Evolutionary conservation across 2,888 invertebrate species (phyloP), one percentile per base, ranked within the genome.

Genomic region (Papilio demoleus): DNA sequence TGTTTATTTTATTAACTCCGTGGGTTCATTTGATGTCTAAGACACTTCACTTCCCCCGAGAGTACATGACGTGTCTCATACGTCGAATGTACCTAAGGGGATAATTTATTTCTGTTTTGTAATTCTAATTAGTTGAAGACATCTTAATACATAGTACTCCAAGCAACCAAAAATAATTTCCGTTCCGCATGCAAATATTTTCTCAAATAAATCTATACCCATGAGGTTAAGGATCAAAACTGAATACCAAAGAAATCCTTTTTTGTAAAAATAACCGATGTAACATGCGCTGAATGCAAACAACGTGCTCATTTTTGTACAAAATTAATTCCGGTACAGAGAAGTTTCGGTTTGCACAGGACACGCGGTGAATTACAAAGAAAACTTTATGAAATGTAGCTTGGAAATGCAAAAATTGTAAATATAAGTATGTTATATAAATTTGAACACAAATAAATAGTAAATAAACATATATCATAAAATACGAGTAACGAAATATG

Each of bases 281-380:
- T 66, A 24, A 47, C 59, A 22, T 45, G 65, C 58, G 59, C 65
- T 47, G 59, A 59, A 34, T 59, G 65, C 59, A 36, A 31, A n/a
- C 12, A 66, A 45, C 38, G 59, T 58, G 59, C 19, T 34, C 38
- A 45, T 34, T 45, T 42, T 59, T 66, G 65, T 22, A 66, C 63
- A 59, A 66, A 66, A 66, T 66, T 24, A 66, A 59, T 66, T 59
- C 59, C 9, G n/a, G 9, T 45, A 36, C 17, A 22, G 19, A 19
- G 6, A 42, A 34, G 19, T 58, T 42, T 66, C 45, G 65, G 45
- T 45, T 34, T 22, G 45, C 45, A 50, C 5, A 14, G 24, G 24
- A 50, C 5, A 24, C 24, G 24, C 12, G 3, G 47, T 19, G 19
- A 24, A 24, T 24, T 50, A 50, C 2, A 50, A 50, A 50, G 1